Evolutionary conservation across 2,113 vertebrate species (phyloP).

Genomic region (Romanogobio albipinnatus): DNA sequence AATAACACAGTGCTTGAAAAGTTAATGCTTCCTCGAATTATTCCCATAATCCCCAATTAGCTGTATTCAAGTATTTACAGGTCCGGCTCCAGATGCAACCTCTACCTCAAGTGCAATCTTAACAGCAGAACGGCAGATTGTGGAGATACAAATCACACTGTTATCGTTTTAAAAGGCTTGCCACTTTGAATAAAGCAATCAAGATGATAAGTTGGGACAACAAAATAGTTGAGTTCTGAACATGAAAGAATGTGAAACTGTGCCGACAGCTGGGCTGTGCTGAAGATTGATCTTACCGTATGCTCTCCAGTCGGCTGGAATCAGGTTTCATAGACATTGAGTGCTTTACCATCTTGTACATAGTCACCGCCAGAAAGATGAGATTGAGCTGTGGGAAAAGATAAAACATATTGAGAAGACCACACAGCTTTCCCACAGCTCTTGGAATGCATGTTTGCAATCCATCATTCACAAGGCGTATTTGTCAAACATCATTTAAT

Average conservation of each 20-base stretch:
- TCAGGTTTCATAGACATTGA: constrained; percentile 99
- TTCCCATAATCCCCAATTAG: constrained; percentile 52
- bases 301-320: constrained; percentile 97
- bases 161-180: constrained; percentile 33
- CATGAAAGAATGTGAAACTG: background rate
- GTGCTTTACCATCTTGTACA: constrained; percentile 99
- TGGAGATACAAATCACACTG: background rate
- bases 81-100: constrained; percentile 1
- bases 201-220: background rate
- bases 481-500: constrained; percentile 46
- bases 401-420: constrained; percentile 68
- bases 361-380: constrained; percentile 96
- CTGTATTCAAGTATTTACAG: constrained; percentile 24
- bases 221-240: background rate
- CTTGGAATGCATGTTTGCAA: constrained; percentile 48
- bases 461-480: constrained; percentile 41
- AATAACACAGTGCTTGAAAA: constrained; percentile 31
- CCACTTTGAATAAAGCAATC: constrained; percentile 21
- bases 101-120: constrained; percentile 12
- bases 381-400: constrained; percentile 95
- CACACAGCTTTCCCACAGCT: constrained; percentile 63
- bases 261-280: background rate
- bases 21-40: constrained; percentile 54
- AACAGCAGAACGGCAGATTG: background rate
- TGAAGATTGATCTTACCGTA: constrained; percentile 87